These are phyloP conservation scores for Echinarachnius parma DNA, from an alignment of 53 echinoderm and acorn worm genomes.

Conservation along the genomic window DNA sequence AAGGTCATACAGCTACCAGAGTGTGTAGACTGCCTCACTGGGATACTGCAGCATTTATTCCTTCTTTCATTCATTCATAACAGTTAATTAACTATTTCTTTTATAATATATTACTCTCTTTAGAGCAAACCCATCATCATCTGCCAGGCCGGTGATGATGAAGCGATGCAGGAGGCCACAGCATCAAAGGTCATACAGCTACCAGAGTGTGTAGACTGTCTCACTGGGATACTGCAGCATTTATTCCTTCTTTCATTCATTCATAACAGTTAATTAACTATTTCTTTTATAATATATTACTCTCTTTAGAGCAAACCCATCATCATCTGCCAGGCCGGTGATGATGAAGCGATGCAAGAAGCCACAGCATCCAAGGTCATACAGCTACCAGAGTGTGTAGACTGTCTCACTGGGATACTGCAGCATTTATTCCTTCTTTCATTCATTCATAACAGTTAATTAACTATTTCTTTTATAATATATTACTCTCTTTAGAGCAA, in stretches of 20 bases:
- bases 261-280: no score
- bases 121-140: slow-evolving; percentile 91
- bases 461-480: no score
- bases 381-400: slow-evolving; percentile 72
- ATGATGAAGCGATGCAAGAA: slow-evolving; percentile 63
- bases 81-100: no score
- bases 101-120: no score
- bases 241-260: no score
- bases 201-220: slow-evolving; percentile 80
- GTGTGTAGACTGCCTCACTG: slow-evolving; percentile 83
- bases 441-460: no score
- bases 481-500: slow-evolving; percentile 59
- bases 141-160: slow-evolving; percentile 75
- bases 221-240: slow-evolving; percentile 84
- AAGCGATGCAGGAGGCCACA: slow-evolving; percentile 47
- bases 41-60: no score
- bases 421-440: no score
- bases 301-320: slow-evolving; percentile 89
- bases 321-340: slow-evolving; percentile 81
- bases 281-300: no score
- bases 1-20: slow-evolving; percentile 68
- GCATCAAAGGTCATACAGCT: slow-evolving; percentile 67
- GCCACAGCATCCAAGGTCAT: slow-evolving; percentile 57
- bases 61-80: no score
- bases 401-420: slow-evolving; percentile 87